Evolutionary conservation across 2,888 invertebrate genomes (phyloP), one percentile per base, ranked within the genome.

Genomic region (Drepana falcataria): DNA sequence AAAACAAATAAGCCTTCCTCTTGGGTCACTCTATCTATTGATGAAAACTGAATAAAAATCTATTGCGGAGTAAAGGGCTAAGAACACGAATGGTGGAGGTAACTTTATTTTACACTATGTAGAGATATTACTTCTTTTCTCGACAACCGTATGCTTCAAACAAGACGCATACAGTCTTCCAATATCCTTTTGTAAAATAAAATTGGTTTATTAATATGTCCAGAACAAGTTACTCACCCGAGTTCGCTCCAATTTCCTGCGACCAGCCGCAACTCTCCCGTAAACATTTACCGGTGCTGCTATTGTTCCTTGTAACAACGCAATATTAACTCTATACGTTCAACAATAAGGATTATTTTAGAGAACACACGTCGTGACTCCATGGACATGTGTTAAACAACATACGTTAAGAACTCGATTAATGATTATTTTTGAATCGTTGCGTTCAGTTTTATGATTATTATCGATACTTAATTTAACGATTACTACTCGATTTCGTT

Each of bases 381-480:
- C 66, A 66, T 79, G 73, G 68, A 64, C 76, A 64, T 68, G 66
- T 65, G 77, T 64, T 71, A 72, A 75, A 75, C 76, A 75, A 59
- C 47, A 60, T 63, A 60, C 59, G 64, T 66, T 68, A 68, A 69
- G 65, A 71, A 69, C 73, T 70, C 21, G 21, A 65, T 69, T 69
- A 73, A 75, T 75, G 73, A 77, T 75, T 83, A 82, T 82, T 81
- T 82, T 79, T 78, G 81, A 76, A 69, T 62, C 49, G 55, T 52
- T 62, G 65, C 59, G 40, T 41, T 40, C 9, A 53, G 49, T 57
- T 59, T 65, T 62, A 53, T 53, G 41, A 56, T 57, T 51, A 55
- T 49, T 60, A 35, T 53, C 44, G 41, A 48, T 48, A 56, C 51
- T 51, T 48, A 9, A 35, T 21, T 21, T 48, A 52, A 51, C 33